Percentiles rank a stretch among this genome's conserved stretches.
phyloP scores from a whole-genome alignment of 2,113 vertebrate genomes.

The Psammodynastes pulverulentus region DNA sequence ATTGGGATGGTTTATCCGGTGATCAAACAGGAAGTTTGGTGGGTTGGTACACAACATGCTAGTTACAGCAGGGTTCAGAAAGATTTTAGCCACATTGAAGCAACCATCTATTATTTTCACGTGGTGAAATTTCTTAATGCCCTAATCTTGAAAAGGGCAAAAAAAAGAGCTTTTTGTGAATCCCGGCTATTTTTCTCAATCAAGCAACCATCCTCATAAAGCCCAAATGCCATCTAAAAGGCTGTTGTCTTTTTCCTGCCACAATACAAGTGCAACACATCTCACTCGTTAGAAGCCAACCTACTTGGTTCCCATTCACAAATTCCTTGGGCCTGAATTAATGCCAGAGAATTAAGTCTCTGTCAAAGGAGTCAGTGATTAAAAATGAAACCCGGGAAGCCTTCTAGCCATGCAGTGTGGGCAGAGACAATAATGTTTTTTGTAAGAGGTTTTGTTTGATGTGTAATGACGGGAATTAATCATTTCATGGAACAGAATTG shows the following conservation, averaged over 20 bases:
- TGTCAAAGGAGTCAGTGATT: constrained; percentile 68
- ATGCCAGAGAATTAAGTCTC: constrained; percentile 70
- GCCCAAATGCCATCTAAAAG: constrained; percentile 71
- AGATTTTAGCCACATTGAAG: constrained; percentile 59
- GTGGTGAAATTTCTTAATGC: constrained; percentile 60
- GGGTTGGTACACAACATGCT: not conserved
- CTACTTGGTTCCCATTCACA: constrained; percentile 79
- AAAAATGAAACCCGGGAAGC: constrained; percentile 72
- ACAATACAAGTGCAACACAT: constrained; percentile 69
- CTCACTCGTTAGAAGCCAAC: constrained; percentile 72
- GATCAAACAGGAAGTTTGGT: not conserved
- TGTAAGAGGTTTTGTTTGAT: constrained; percentile 79
- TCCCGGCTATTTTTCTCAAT: constrained; percentile 66
- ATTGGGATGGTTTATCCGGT: not conserved
- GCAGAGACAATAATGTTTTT: constrained; percentile 82
- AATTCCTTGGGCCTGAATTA: constrained; percentile 70
- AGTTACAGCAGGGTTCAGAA: constrained; percentile 20
- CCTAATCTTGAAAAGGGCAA: constrained; percentile 61
- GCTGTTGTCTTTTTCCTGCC: constrained; percentile 78
- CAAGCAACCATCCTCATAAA: constrained; percentile 71
- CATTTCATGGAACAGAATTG: constrained; percentile 77
- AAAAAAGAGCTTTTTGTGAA: constrained; percentile 84
- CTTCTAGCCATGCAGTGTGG: constrained; percentile 58
- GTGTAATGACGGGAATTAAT: constrained; percentile 77
- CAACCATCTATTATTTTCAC: constrained; percentile 75